Base-by-base conservation (phyloP, 35 echinoderm and acorn worm species). In the Stichopus chloronotus region DNA sequence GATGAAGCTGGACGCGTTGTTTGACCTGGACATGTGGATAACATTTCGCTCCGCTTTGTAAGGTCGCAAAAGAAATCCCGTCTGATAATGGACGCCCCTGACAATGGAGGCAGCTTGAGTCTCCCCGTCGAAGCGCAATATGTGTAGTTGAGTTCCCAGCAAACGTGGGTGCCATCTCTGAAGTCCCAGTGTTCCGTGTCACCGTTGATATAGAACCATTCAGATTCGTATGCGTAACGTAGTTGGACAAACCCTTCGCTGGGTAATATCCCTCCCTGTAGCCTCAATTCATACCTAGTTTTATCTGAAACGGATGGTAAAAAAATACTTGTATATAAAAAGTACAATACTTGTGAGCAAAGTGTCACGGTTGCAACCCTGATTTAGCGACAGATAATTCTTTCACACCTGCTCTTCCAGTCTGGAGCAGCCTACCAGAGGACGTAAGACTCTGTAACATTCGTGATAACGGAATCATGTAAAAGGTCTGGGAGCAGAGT, bases 181-280 rank as follows among this genome's bases (percentile, higher is more conserved):
- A 8, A 79, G 22, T 79, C 77, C 77, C 77, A 79, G 22, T 79
- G 77, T 6, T 4, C 14, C 13, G 77, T 79, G 11, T 79, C 77
- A 22, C 77, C 77, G 21, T 25, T 25, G 10, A 79, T 22, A 21
- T n/a, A 79, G 19, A 25, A 79, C 77, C 77, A 79, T 23, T 79
- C 21, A 13, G 77, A 25, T 10, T 52, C 21, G 30, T 43, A 0
- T 43, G 30, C 30, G 43, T 79, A 25, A 4, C 77, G 77, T 79
- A 79, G 13, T 22, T 79, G 77, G 10, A 79, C 77, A 79, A 79
- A 79, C 13, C 77, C 77, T 52, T 79, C 77, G 43, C 21, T 25
- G 5, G 77, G 9, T 23, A 79, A 10, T 11, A 22, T 79, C 77
- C 77, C 77, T 10, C 77, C 77, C 4, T 25, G 10, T 5, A 79